Base-by-base conservation (phyloP, 2,888 invertebrate species). In the Zhuqinia jingwanae region DNA sequence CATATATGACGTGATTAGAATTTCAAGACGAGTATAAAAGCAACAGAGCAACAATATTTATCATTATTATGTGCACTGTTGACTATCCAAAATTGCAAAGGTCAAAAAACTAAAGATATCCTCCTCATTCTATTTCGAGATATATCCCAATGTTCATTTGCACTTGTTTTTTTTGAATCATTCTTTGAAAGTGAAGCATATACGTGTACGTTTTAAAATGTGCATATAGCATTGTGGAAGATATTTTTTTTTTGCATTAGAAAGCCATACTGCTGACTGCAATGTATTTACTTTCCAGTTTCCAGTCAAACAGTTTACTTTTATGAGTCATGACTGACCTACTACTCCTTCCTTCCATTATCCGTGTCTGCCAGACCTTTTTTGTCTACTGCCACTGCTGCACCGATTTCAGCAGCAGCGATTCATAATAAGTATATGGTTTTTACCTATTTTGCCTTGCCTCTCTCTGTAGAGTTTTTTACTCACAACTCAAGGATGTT, bases 281-380 rank as follows among this genome's bases (percentile, higher is more conserved):
- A 53, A n/a, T 58, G 20, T 2, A 8, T 17, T 56, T 20, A 56
- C 56, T 56, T 56, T 15, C 60, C 3, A 60, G 60, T 60, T 27
- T 60, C 60, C 15, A 65, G 36, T n/a, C n/a, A n/a, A n/a, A 65
- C 36, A 65, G 17, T 17, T 17, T 65, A 42, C 60, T 5, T 15
- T 60, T 60, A 60, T 60, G 65, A 65, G 17, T 56, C n/a, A 15
- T 30, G n/a, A 27, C 27, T 63, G 63, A 63, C 63, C 27, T 63
- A 63, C 27, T 63, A 27, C 30, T 30, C n/a, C 25, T 13, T 27
- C n/a, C 15, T 3, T 2, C 17, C 10, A 17, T 36, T 20, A 30
- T 36, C 36, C 13, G 25, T 1, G 25, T 25, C 22, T 58, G 17
- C 25, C 25, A 22, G 22, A 53, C 8, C 53, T 27, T 15, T 27